Conservation (phyloP, 2,797 vertebrate species). For the Sebastolobus alascanus region DNA sequence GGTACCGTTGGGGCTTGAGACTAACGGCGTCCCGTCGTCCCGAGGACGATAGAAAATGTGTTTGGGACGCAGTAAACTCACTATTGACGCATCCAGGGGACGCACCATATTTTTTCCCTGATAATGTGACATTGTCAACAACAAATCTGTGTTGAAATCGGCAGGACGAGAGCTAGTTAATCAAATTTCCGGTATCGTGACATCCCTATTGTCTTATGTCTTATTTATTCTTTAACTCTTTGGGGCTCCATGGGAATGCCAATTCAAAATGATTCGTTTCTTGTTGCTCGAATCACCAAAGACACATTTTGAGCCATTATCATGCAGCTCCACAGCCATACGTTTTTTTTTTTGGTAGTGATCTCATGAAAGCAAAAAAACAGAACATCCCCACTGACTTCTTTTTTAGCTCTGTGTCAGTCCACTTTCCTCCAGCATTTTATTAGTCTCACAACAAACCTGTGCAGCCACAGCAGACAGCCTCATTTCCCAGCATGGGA, state of each 20-base stretch:
- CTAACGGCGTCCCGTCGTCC: too few relatives aligned
- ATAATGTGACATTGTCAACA: too few relatives aligned
- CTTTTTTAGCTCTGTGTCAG: not conserved
- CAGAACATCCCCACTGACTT: not conserved
- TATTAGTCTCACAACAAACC: conserved; percentile 27
- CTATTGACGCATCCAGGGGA: too few relatives aligned
- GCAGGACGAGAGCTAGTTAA: not conserved
- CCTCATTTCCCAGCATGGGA: conserved; percentile 30
- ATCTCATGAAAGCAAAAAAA: not conserved
- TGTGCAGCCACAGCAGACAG: conserved; percentile 16
- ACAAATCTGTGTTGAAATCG: too few relatives aligned
- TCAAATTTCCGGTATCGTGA: too few relatives aligned
- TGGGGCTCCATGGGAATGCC: not conserved
- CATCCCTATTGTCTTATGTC: not conserved
- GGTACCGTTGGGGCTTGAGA: too few relatives aligned
- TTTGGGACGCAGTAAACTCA: too few relatives aligned
- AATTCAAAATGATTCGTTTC: not conserved
- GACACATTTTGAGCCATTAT: not conserved
- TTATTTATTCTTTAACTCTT: not conserved
- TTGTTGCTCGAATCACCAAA: not conserved
- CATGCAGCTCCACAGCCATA: conserved; percentile 2
- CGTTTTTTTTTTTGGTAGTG: not conserved
- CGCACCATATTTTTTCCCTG: too few relatives aligned
- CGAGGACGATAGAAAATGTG: too few relatives aligned
- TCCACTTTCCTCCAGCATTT: conserved; percentile 1